Conservation (phyloP, 1,140 invertebrate genomes). For the Meloidogyne exigua region DNA sequence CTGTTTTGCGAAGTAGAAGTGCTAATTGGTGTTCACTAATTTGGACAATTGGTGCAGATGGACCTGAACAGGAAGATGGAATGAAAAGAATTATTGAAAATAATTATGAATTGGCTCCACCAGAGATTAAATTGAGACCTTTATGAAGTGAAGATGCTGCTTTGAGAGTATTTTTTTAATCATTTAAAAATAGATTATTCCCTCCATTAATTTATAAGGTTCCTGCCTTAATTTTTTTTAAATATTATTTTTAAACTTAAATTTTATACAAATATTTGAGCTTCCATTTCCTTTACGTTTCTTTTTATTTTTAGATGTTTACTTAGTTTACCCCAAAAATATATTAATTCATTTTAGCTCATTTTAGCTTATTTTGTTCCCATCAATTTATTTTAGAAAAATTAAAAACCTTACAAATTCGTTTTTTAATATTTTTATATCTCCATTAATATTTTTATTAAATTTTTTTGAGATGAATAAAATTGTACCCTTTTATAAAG, state of each 20-base stretch:
- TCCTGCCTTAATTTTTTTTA: too few species aligned
- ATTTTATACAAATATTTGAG: too few species aligned
- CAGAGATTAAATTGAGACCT: constrained; percentile 58
- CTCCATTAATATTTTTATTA: too few species aligned
- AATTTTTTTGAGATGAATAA: not conserved
- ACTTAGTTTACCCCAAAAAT: not conserved
- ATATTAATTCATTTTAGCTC: not conserved
- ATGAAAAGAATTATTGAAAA: constrained; percentile 42
- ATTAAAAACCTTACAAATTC: too few species aligned
- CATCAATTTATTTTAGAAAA: not conserved
- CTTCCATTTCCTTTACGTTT: too few species aligned
- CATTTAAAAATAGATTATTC: too few species aligned
- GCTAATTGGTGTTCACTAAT: constrained; percentile 63
- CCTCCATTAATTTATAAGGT: too few species aligned
- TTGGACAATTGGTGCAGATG: constrained; percentile 49
- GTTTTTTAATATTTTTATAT: too few species aligned
- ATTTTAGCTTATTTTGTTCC: not conserved
- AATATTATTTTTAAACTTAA: too few species aligned
- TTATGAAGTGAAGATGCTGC: not conserved
- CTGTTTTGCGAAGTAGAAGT: constrained; percentile 53
- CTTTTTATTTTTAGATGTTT: too few species aligned
- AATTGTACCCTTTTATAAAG: not conserved
- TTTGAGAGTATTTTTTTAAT: too few species aligned
- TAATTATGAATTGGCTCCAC: constrained; percentile 56
- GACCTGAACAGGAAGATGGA: constrained; percentile 46